A percentile compares a stretch with the other conserved stretches of the same genome.
These are phyloP conservation scores for Meda fulgida DNA, from an alignment of 2,797 vertebrate genomes.

Conservation along the genomic window DNA sequence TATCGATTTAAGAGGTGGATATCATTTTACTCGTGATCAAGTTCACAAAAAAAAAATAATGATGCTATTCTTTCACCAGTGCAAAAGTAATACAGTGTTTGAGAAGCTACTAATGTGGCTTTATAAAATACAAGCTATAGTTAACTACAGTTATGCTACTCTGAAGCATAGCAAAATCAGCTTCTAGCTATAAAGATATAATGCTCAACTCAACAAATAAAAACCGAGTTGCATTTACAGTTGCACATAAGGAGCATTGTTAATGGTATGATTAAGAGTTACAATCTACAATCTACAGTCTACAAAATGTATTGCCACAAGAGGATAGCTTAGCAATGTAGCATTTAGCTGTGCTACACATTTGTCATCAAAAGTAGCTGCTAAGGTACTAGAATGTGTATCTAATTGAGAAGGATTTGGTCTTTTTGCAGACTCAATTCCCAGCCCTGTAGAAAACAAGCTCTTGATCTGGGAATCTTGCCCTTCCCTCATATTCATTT, in stretches of 20 bases:
- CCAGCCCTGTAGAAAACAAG: neutral
- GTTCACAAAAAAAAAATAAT: neutral
- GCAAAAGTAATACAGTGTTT: neutral
- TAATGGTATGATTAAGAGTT: neutral
- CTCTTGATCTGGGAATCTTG: slow-evolving; percentile 9
- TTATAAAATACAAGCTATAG: neutral
- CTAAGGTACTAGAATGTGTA: neutral
- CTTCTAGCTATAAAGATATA: neutral
- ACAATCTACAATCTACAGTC: neutral
- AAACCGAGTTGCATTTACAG: neutral
- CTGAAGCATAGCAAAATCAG: neutral
- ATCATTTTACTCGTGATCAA: neutral
- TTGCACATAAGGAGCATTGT: neutral
- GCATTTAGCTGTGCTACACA: neutral
- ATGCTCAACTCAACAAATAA: neutral
- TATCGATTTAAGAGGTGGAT: neutral
- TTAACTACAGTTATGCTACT: neutral
- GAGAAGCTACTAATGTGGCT: neutral
- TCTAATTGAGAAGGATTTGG: neutral
- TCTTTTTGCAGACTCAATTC: neutral
- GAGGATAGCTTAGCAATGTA: neutral
- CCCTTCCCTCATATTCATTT: slow-evolving; percentile 26
- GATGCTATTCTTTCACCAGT: neutral
- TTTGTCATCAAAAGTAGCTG: neutral
- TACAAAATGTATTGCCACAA: neutral